Evolutionary conservation across 2,113 vertebrate species (phyloP).

Genomic region (Pachypanchax playfairii): DNA sequence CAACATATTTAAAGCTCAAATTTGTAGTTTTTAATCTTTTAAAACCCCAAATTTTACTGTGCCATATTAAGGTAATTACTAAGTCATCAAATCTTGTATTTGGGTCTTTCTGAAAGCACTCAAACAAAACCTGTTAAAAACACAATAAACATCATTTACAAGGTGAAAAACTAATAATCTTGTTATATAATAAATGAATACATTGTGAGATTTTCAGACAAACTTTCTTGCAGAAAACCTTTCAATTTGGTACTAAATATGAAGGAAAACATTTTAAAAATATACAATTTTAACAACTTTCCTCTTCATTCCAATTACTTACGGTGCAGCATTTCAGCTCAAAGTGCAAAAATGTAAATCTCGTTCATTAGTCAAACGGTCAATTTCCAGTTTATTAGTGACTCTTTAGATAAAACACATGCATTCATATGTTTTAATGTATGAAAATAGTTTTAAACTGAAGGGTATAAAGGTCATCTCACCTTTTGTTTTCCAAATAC

Average conservation of each 20-base stretch:
- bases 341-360: slow-evolving; percentile 3
- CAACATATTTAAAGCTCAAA: background rate
- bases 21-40: background rate
- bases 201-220: background rate
- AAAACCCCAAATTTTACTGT: background rate
- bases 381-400: background rate
- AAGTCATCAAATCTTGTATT: too few relatives aligned
- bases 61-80: too few relatives aligned
- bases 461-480: too few relatives aligned
- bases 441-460: too few relatives aligned
- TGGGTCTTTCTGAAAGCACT: too few relatives aligned
- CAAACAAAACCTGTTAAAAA: background rate
- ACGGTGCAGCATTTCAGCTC: background rate
- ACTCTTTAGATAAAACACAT: background rate
- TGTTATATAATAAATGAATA: background rate
- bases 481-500: too few relatives aligned
- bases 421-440: too few relatives aligned
- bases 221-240: background rate
- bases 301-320: background rate
- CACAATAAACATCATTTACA: background rate
- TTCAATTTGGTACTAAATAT: slow-evolving; percentile 1
- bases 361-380: background rate
- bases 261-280: background rate
- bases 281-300: background rate
- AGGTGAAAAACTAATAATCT: background rate